These are phyloP conservation scores for Drosophila sechellia DNA, from an alignment of 1,140 invertebrate species.

Conservation along the genomic window DNA sequence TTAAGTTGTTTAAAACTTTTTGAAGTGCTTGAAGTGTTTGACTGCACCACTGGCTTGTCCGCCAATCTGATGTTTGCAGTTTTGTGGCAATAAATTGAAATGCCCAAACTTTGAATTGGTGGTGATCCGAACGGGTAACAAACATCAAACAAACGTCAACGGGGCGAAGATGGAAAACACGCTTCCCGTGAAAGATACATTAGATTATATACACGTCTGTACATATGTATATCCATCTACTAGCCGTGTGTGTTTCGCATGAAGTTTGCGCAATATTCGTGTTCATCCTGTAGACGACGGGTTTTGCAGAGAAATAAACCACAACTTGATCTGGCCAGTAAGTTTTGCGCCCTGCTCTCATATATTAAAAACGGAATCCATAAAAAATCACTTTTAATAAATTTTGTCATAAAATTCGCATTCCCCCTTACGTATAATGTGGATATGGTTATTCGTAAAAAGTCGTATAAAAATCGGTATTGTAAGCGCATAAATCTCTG, in stretches of 20 bases:
- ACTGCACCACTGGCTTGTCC: slow-evolving; percentile 6
- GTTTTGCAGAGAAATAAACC: slow-evolving; percentile 18
- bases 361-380: slow-evolving; percentile 31
- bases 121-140: slow-evolving; percentile 29
- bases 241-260: background rate
- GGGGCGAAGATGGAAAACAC: slow-evolving; percentile 40
- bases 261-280: slow-evolving; percentile 45
- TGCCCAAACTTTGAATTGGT: slow-evolving; percentile 40
- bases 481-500: slow-evolving; percentile 51
- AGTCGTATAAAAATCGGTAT: slow-evolving; percentile 8
- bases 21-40: background rate
- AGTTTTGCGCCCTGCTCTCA: slow-evolving; percentile 15
- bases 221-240: background rate
- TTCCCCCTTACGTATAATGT: slow-evolving; percentile 10
- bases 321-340: slow-evolving; percentile 29
- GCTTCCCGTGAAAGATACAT: slow-evolving; percentile 16
- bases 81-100: slow-evolving; percentile 37
- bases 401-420: slow-evolving; percentile 50
- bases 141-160: slow-evolving; percentile 45
- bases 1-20: background rate
- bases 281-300: slow-evolving; percentile 25
- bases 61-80: slow-evolving; percentile 32
- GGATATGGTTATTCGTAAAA: slow-evolving; percentile 19
- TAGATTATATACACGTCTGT: too few relatives aligned
- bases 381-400: slow-evolving; percentile 60